Conservation (phyloP, 2,113 vertebrate genomes). For the Notarius quadriscutis region DNA sequence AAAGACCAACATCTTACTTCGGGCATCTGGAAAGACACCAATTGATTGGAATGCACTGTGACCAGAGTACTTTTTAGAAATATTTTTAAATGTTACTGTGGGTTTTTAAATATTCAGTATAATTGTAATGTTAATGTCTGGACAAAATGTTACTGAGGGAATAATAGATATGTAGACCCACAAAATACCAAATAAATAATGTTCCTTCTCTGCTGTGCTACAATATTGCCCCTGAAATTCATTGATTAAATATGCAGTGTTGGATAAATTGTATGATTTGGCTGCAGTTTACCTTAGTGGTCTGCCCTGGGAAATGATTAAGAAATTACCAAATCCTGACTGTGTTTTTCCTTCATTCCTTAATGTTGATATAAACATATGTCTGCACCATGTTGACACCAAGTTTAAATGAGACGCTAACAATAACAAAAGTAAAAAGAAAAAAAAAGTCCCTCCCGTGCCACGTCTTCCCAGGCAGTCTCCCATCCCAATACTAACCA, state of each 20-base stretch:
- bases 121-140: background rate
- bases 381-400: background rate
- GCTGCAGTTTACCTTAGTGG: background rate
- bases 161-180: background rate
- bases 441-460: too few species aligned
- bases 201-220: background rate
- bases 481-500: too few species aligned
- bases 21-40: slow-evolving; percentile 80
- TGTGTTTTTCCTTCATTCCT: background rate
- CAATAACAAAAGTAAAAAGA: too few species aligned
- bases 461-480: too few species aligned
- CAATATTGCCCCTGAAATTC: background rate
- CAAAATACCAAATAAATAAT: background rate
- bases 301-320: background rate
- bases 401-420: background rate
- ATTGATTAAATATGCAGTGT: background rate
- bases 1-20: slow-evolving; percentile 84
- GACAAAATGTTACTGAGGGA: background rate
- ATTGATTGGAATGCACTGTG: slow-evolving; percentile 86
- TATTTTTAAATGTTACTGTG: background rate
- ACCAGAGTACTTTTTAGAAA: slow-evolving; percentile 16
- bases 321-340: too few species aligned
- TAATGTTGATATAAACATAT: background rate
- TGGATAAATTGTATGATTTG: background rate
- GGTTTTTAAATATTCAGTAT: background rate